Evolutionary conservation across 2,888 invertebrate genomes (phyloP).

Genomic region (Melanostoma scalare): DNA sequence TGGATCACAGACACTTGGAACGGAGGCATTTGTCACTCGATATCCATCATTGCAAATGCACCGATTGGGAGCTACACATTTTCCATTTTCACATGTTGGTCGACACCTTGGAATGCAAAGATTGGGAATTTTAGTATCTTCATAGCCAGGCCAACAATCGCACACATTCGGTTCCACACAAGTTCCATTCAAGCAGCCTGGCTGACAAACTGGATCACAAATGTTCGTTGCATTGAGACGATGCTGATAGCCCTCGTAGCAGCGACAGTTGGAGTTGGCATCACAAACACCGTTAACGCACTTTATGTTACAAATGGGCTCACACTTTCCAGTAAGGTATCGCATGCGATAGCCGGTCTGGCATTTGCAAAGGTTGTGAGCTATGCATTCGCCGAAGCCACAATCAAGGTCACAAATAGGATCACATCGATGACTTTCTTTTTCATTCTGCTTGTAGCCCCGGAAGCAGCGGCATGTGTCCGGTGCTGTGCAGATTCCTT

Average conservation of each 20-base stretch:
- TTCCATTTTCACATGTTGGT: constrained; percentile 80
- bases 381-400: constrained; percentile 78
- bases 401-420: constrained; percentile 79
- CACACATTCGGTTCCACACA: constrained; percentile 81
- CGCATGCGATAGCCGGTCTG: constrained; percentile 78
- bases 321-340: constrained; percentile 78
- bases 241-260: constrained; percentile 82
- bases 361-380: constrained; percentile 79
- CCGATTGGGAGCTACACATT: constrained; percentile 82
- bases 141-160: constrained; percentile 78
- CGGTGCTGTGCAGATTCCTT: constrained; percentile 80
- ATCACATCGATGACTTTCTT: constrained; percentile 75
- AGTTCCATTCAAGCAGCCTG: constrained; percentile 80
- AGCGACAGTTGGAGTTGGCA: constrained; percentile 83
- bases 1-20: constrained; percentile 77
- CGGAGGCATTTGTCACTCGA: constrained; percentile 75
- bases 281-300: constrained; percentile 83
- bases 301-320: constrained; percentile 78
- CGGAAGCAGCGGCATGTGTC: constrained; percentile 82
- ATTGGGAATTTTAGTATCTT: constrained; percentile 77
- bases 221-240: constrained; percentile 76
- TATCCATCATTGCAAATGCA: constrained; percentile 83
- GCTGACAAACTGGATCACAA: constrained; percentile 80
- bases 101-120: constrained; percentile 78
- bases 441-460: constrained; percentile 78